Conservation (phyloP, 2,797 vertebrate genomes). For the Enteromius radiatus region DNA sequence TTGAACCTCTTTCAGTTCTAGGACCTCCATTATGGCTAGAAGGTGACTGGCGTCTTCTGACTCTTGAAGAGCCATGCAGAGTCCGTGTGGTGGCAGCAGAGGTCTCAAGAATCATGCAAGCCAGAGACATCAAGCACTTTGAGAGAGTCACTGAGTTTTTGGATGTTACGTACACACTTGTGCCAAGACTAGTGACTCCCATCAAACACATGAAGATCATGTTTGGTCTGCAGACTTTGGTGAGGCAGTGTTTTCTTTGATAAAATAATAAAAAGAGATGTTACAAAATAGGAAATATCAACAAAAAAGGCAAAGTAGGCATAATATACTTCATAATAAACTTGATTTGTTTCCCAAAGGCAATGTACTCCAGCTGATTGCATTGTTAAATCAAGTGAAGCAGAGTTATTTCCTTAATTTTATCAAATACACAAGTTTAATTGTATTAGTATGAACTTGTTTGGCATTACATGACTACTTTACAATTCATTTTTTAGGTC, state of each 20-base stretch:
- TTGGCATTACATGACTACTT: not conserved
- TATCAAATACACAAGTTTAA: not conserved
- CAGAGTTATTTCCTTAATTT: not conserved
- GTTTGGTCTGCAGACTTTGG: slow-evolving; percentile 80
- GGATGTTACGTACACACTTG: slow-evolving; percentile 65
- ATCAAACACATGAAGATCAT: slow-evolving; percentile 82
- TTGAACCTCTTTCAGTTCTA: slow-evolving; percentile 61
- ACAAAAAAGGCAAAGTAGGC: not conserved
- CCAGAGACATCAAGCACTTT: slow-evolving; percentile 66
- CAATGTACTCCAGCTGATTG: not conserved
- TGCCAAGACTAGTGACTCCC: slow-evolving; percentile 70
- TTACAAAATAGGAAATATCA: not conserved
- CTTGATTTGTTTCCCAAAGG: not conserved
- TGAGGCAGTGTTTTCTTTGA: slow-evolving; percentile 44
- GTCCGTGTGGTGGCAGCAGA: slow-evolving; percentile 71
- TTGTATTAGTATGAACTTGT: not conserved
- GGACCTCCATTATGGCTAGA: slow-evolving; percentile 66
- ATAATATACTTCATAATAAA: not conserved
- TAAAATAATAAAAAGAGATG: not conserved
- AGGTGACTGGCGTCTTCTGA: slow-evolving; percentile 64
- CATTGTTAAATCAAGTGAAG: not conserved
- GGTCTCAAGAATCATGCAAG: slow-evolving; percentile 65
- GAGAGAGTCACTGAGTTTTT: slow-evolving; percentile 68
- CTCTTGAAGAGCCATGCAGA: slow-evolving; percentile 66
- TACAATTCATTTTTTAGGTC: slow-evolving; percentile 62